These are phyloP conservation scores for Cryptomyrus ogoouensis DNA, from an alignment of 2,113 vertebrate genomes.

Conservation along the genomic window DNA sequence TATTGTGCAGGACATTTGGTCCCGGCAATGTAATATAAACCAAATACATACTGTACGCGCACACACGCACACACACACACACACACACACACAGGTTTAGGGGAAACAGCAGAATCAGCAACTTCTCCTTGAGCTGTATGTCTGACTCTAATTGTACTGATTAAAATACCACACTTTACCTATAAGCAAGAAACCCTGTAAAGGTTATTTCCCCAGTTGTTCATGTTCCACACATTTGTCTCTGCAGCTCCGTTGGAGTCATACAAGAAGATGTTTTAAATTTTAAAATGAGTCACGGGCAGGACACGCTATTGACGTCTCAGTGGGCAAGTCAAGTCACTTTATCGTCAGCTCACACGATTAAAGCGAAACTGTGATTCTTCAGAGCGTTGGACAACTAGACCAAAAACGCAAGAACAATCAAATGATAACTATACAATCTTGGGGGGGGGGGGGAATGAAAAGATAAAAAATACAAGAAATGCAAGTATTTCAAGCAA, in stretches of 20 bases:
- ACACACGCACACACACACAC: no score
- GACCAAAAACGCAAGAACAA: background rate
- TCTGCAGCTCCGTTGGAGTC: background rate
- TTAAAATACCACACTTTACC: background rate
- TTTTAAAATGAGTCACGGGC: background rate
- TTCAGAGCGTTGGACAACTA: background rate
- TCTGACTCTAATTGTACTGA: background rate
- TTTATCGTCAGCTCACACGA: background rate
- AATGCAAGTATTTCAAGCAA: background rate
- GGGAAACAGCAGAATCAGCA: background rate
- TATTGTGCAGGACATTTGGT: no score
- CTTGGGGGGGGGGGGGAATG: background rate
- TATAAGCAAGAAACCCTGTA: background rate
- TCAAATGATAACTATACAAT: background rate
- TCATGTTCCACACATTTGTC: background rate
- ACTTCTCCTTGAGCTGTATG: background rate
- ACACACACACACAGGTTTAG: no score
- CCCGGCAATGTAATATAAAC: no score
- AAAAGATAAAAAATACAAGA: background rate
- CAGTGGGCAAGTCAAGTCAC: background rate
- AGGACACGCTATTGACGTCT: background rate
- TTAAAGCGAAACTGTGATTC: background rate
- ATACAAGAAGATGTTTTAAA: background rate
- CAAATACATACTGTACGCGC: no score
- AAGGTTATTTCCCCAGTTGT: background rate